Percentiles rank a stretch among this genome's conserved stretches.
These are phyloP conservation scores for Dicaeum eximium DNA, from an alignment of 2,113 vertebrate genomes.

Conservation along the genomic window DNA sequence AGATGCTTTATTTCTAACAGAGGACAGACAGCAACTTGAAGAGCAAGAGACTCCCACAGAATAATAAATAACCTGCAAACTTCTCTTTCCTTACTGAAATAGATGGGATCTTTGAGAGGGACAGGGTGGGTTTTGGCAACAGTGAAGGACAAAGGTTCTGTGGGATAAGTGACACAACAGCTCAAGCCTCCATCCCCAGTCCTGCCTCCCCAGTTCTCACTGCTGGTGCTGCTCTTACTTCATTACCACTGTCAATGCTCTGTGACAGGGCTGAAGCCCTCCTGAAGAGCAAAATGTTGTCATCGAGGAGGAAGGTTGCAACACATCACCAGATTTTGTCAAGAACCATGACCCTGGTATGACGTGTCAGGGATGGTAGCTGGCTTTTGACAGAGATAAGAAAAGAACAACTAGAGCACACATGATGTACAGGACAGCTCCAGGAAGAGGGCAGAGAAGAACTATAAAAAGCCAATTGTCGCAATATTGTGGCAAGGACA, in stretches of 20 bases:
- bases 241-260: neutral
- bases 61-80: neutral
- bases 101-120: neutral
- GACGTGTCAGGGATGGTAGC: neutral
- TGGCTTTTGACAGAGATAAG: conserved; percentile 21
- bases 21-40: neutral
- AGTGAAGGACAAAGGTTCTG: neutral
- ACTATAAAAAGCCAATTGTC: neutral
- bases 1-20: neutral
- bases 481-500: neutral
- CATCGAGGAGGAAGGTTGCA: neutral
- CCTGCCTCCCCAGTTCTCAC: neutral
- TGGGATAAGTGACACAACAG: neutral
- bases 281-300: neutral
- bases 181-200: neutral
- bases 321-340: neutral
- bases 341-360: neutral
- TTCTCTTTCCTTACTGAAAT: neutral
- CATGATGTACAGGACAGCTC: neutral
- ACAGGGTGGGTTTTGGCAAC: neutral
- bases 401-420: neutral
- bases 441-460: neutral
- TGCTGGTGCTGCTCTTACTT: neutral
- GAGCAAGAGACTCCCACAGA: neutral
- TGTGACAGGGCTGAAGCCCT: neutral